A percentile compares a stretch with the other conserved stretches of the same genome.
phyloP scores from a whole-genome alignment of 2,888 invertebrate species.

The Drosophila prostipennis region DNA sequence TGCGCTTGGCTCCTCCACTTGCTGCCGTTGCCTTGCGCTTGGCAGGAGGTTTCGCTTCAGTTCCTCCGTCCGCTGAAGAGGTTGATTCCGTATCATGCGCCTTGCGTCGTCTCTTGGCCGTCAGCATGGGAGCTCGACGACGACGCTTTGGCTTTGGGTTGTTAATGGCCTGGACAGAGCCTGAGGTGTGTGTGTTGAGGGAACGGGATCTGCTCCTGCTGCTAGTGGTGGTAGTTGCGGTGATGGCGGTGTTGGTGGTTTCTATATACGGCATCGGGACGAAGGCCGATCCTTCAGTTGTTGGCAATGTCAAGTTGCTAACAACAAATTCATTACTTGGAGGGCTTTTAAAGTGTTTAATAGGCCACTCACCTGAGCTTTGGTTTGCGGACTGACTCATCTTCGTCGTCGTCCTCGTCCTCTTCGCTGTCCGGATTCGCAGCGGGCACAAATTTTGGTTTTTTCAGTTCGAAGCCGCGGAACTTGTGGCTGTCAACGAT shows the following conservation, averaged over 20 bases:
- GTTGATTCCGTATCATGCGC: slow-evolving; percentile 2
- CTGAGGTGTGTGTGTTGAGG: slow-evolving; percentile 70
- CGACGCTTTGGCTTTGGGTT: slow-evolving; percentile 69
- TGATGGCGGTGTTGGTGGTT: slow-evolving; percentile 26
- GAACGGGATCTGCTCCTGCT: slow-evolving; percentile 34
- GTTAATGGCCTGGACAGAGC: slow-evolving; percentile 29
- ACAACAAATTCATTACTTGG: background rate
- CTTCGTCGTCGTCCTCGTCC: slow-evolving; percentile 57
- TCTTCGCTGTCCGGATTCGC: slow-evolving; percentile 73
- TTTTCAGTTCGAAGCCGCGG: slow-evolving; percentile 78
- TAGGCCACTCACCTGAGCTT: slow-evolving; percentile 55
- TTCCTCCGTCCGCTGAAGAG: slow-evolving; percentile 2
- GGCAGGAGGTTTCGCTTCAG: background rate
- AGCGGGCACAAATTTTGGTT: slow-evolving; percentile 75
- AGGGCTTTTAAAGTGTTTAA: background rate
- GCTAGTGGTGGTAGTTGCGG: slow-evolving; percentile 22
- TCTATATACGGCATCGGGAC: slow-evolving; percentile 52
- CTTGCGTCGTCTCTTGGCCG: slow-evolving; percentile 50
- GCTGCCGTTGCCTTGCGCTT: slow-evolving; percentile 7
- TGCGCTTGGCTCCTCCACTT: slow-evolving; percentile 10
- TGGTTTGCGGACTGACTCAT: slow-evolving; percentile 54
- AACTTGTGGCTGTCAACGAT: slow-evolving; percentile 71
- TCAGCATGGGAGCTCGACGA: slow-evolving; percentile 62
- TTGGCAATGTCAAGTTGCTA: slow-evolving; percentile 67
- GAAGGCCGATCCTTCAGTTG: slow-evolving; percentile 61